phyloP scores from a whole-genome alignment of 2,888 invertebrate genomes.

The Malthinus flaveolus region DNA sequence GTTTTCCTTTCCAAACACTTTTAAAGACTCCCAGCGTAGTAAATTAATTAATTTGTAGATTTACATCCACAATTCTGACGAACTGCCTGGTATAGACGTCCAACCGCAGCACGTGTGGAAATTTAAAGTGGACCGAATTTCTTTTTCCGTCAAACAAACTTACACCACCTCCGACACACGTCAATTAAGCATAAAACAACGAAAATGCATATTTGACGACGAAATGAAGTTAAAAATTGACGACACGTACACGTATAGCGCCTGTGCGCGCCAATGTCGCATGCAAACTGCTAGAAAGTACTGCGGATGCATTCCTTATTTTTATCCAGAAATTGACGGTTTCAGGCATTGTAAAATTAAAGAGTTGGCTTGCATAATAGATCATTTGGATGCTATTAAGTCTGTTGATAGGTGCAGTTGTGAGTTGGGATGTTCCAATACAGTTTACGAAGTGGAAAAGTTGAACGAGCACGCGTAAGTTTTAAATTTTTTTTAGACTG shows the following conservation, averaged over 20 bases:
- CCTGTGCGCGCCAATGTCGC: slow-evolving; percentile 75
- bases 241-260: slow-evolving; percentile 68
- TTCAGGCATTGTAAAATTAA: slow-evolving; percentile 63
- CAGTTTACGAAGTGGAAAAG: slow-evolving; percentile 76
- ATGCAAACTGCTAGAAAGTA: slow-evolving; percentile 65
- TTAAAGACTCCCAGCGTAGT: background rate
- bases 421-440: slow-evolving; percentile 74
- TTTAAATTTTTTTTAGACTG: too few relatives aligned
- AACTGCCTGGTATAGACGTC: slow-evolving; percentile 70
- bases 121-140: slow-evolving; percentile 61
- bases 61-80: slow-evolving; percentile 69
- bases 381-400: slow-evolving; percentile 59
- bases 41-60: slow-evolving; percentile 55
- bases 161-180: slow-evolving; percentile 76
- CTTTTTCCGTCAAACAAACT: slow-evolving; percentile 74
- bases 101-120: slow-evolving; percentile 74
- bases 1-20: background rate
- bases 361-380: slow-evolving; percentile 64
- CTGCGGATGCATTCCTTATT: slow-evolving; percentile 74
- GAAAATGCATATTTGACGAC: slow-evolving; percentile 73
- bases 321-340: slow-evolving; percentile 64
- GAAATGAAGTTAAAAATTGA: slow-evolving; percentile 64
- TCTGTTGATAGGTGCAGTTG: slow-evolving; percentile 68
- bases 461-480: slow-evolving; percentile 65
- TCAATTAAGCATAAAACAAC: slow-evolving; percentile 68